phyloP scores from a whole-genome alignment of 1,140 invertebrate genomes.

The Drosophila obscura region DNA sequence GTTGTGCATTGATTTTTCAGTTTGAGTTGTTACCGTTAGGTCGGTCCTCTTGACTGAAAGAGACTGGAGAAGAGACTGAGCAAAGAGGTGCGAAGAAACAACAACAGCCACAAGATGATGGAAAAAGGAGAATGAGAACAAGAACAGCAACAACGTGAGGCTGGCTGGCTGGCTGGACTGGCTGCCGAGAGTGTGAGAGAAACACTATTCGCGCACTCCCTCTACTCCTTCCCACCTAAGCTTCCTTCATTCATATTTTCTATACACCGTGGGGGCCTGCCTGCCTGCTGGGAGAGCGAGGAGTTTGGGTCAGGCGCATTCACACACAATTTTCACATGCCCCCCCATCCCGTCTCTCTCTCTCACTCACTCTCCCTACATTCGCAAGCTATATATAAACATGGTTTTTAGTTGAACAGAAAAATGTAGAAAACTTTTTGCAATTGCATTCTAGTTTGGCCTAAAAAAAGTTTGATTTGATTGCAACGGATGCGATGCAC shows the following conservation, averaged over 20 bases:
- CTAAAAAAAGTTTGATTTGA: slow-evolving; percentile 44
- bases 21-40: slow-evolving; percentile 16
- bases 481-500: slow-evolving; percentile 37
- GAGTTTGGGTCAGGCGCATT: slow-evolving; percentile 69
- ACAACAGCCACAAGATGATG: slow-evolving; percentile 13
- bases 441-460: slow-evolving; percentile 27
- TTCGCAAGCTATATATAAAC: slow-evolving; percentile 59
- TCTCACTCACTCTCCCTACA: slow-evolving; percentile 4
- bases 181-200: slow-evolving; percentile 24
- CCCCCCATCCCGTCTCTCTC: slow-evolving; percentile 17
- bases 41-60: too few species aligned
- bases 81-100: slow-evolving; percentile 22
- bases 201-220: slow-evolving; percentile 37
- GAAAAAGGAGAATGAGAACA: too few species aligned
- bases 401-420: slow-evolving; percentile 54
- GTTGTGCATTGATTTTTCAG: slow-evolving; percentile 63
- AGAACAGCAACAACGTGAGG: slow-evolving; percentile 11
- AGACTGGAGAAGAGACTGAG: neutral
- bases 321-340: slow-evolving; percentile 38
- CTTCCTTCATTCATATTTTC: slow-evolving; percentile 78
- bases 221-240: slow-evolving; percentile 24
- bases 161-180: neutral
- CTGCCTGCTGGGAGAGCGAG: slow-evolving; percentile 36
- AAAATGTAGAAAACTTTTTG: slow-evolving; percentile 43
- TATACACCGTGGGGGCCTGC: slow-evolving; percentile 64